Percentiles rank a stretch among this genome's conserved stretches.
Conservation (phyloP, 2,888 invertebrate genomes). For the Amphipyra berbera region DNA sequence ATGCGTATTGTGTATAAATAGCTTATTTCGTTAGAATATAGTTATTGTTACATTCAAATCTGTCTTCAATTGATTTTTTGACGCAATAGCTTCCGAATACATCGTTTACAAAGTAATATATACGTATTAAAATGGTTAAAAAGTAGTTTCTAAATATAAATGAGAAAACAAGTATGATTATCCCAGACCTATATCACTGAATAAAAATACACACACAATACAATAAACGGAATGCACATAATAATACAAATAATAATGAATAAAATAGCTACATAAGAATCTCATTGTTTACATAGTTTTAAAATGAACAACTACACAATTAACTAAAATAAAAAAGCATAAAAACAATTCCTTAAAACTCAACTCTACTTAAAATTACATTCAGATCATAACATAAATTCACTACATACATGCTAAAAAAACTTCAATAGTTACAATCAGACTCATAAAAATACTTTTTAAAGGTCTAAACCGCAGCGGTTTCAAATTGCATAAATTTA, state of each 20-base stretch:
- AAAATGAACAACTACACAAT: conserved; percentile 9
- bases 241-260: conserved; percentile 3
- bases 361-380: conserved; percentile 19
- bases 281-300: conserved; percentile 13
- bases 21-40: conserved; percentile 38
- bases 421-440: conserved; percentile 12
- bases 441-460: conserved; percentile 7
- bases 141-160: not conserved
- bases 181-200: not conserved
- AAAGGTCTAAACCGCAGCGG: not conserved
- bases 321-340: conserved; percentile 7
- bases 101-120: not conserved
- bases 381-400: conserved; percentile 39
- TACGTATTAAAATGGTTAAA: conserved; percentile 13
- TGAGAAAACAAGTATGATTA: conserved; percentile 1
- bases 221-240: conserved; percentile 26
- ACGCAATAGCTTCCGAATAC: conserved; percentile 6
- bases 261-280: conserved; percentile 17
- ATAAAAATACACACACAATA: conserved; percentile 11
- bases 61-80: conserved; percentile 20
- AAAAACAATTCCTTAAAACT: not conserved
- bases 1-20: conserved; percentile 42
- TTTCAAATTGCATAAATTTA: not conserved
- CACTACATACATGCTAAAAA: conserved; percentile 13
- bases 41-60: conserved; percentile 28